Conservation (phyloP, 2,797 vertebrate genomes). For the Borostomias antarcticus region DNA sequence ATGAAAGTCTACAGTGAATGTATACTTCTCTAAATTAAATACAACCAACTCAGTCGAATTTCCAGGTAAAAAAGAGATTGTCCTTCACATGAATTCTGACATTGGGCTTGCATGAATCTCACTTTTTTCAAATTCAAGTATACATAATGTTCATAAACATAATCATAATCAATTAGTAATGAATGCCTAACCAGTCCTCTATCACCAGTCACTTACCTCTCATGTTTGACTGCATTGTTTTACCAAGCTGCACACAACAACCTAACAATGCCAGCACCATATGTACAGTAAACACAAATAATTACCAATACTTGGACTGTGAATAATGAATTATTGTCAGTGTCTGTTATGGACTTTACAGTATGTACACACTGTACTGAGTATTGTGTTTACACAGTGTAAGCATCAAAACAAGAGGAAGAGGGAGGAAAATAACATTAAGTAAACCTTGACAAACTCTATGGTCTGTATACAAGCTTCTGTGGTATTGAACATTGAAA, state of each 20-base stretch:
- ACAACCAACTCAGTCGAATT: no score
- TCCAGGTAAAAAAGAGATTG: no score
- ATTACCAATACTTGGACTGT: constrained; percentile 11
- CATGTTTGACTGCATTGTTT: constrained; percentile 3
- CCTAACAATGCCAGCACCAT: constrained; percentile 13
- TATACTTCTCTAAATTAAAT: no score
- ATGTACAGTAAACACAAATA: constrained; percentile 14
- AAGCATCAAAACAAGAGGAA: constrained; percentile 11
- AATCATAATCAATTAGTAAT: constrained; percentile 28
- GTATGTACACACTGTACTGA: constrained; percentile 33
- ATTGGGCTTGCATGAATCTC: not conserved
- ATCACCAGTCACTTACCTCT: not conserved
- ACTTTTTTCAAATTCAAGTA: constrained; percentile 5
- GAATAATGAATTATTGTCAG: constrained; percentile 33
- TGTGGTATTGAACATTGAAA: constrained; percentile 19
- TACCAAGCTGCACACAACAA: not conserved
- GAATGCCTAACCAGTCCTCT: not conserved
- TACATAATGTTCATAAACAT: constrained; percentile 20
- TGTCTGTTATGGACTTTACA: constrained; percentile 12
- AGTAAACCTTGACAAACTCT: not conserved
- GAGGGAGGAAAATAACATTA: constrained; percentile 12
- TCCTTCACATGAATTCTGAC: no score
- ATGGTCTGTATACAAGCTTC: not conserved
- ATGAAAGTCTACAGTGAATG: not conserved
- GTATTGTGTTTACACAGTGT: constrained; percentile 17